Evolutionary conservation across 2,888 invertebrate species (phyloP), one percentile per base, ranked within the genome.

Genomic region (Rutpela maculata): DNA sequence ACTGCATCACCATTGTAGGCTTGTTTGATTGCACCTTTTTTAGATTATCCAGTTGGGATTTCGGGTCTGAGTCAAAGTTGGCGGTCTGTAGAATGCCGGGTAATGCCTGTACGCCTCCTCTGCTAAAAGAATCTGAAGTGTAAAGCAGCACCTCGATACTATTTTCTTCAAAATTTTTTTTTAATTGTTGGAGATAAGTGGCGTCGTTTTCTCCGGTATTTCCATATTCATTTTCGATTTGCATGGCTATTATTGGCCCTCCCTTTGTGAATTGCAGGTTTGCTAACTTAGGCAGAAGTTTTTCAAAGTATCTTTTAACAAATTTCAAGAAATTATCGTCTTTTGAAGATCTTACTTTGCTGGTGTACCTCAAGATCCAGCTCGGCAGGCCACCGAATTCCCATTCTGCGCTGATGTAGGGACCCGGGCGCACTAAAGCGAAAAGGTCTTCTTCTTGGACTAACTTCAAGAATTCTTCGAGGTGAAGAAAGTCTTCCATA

Each of bases 361-460:
- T 76, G 31, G 83, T 79, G 78, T 92, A 91, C 56, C 90, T 82
- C 43, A 88, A 75, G 19, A 88, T 78, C 88, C 88, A 88, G 77
- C 87, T 87, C 5, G 89, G 89, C 38, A 90, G 83, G 2, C 90
- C 90, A n/a, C 90, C 90, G 79, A 89, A 90, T 79, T 98, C 98
- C 90, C 97, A 94, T 91, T 98, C 98, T n/a, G 96, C 96, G 88
- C 97, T 97, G 82, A 98, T 97, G 86, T 96, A 98, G 0, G 98
- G 98, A 0, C 98, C 98, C 0, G 96, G 95, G 26, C 98, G 91
- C 0, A 98, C 89, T 66, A 98, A 92, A 0, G 97, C 96, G 31
- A 94, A 89, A 56, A 98, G 15, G 92, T 90, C 84, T 93, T 90
- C 60, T 83, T 95, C 93, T 59, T 59, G 19, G 1, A 15, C 59